Conservation (phyloP, 2,888 invertebrate species). For the Phalera bucephala region DNA sequence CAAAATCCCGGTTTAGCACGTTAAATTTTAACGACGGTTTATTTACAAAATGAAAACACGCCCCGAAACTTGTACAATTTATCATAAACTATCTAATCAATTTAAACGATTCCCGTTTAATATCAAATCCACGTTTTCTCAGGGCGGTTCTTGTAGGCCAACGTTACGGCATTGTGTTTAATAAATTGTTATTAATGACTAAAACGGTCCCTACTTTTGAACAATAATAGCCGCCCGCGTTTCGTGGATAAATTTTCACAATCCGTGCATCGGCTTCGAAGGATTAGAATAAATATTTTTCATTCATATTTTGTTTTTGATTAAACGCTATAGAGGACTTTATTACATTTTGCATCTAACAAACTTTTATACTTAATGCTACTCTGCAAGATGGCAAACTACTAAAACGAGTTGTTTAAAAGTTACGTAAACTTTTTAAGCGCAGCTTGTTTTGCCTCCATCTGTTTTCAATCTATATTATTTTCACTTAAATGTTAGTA, state of each 20-base stretch:
- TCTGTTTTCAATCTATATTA: neutral
- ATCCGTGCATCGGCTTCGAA: conserved; percentile 44
- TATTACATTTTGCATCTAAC: neutral
- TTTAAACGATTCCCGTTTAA: conserved; percentile 72
- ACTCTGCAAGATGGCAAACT: neutral
- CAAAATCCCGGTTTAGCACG: too few species aligned
- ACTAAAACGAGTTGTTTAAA: neutral
- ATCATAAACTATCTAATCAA: conserved; percentile 78
- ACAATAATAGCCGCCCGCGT: conserved; percentile 65
- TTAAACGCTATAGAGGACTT: neutral
- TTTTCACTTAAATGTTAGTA: too few species aligned
- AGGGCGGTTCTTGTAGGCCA: conserved; percentile 66
- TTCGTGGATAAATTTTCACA: conserved; percentile 64
- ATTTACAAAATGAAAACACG: conserved; percentile 17
- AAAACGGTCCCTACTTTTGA: conserved; percentile 66
- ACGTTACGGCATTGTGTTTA: conserved; percentile 77
- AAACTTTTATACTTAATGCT: neutral
- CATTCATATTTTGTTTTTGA: conserved; percentile 6
- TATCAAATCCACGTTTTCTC: conserved; percentile 76
- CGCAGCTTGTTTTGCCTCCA: neutral
- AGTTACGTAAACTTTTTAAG: neutral
- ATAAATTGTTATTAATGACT: conserved; percentile 82
- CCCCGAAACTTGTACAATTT: conserved; percentile 59
- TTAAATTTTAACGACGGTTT: conserved; percentile 12
- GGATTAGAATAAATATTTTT: conserved; percentile 28